These are phyloP conservation scores for Eclectus roratus DNA, from an alignment of 2,113 vertebrate genomes.

Conservation along the genomic window DNA sequence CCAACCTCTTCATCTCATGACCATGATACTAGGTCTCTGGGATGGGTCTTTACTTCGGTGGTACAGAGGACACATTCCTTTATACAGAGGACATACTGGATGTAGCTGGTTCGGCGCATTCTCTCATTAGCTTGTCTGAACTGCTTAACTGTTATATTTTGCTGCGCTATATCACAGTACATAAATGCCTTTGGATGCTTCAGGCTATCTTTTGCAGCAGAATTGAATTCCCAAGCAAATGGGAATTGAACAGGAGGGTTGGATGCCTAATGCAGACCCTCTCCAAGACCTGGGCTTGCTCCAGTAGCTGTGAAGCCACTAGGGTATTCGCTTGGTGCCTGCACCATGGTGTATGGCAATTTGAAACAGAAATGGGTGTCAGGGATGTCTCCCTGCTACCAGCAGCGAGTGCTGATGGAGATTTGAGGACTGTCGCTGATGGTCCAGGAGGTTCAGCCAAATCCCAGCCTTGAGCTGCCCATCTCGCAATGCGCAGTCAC, in stretches of 20 bases:
- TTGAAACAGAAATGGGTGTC: neutral
- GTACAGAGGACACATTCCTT: neutral
- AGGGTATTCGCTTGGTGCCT: neutral
- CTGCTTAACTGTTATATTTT: neutral
- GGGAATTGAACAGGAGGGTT: neutral
- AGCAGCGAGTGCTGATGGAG: neutral
- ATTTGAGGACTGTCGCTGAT: neutral
- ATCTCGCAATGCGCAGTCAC: neutral
- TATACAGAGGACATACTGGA: neutral
- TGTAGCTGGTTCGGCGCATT: neutral
- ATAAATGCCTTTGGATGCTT: neutral
- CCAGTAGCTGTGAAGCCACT: neutral
- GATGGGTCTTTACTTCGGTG: neutral
- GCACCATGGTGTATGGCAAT: rapidly evolving
- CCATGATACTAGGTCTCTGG: neutral
- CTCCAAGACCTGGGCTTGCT: neutral
- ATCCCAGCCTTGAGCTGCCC: neutral
- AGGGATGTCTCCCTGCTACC: neutral
- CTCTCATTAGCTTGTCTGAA: neutral
- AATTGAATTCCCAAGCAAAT: neutral
- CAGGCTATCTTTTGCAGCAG: neutral
- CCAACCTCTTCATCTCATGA: neutral
- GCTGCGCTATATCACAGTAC: neutral
- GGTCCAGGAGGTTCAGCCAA: neutral
- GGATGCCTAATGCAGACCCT: neutral